Conservation (phyloP, 2,888 invertebrate genomes). For the Pseudolycoriella hygida region DNA sequence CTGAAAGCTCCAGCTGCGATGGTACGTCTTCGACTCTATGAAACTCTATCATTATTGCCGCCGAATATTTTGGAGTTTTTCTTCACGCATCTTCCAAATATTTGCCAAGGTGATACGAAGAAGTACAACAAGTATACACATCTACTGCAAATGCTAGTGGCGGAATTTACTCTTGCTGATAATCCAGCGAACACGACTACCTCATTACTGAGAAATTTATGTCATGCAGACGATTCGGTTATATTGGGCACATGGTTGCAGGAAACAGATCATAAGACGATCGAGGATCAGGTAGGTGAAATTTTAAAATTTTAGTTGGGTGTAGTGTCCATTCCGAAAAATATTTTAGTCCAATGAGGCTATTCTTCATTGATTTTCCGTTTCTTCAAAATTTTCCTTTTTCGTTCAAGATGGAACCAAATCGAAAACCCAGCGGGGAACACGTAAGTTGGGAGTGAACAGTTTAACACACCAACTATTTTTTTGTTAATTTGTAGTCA, state of each 20-base stretch:
- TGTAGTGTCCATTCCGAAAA: too few species aligned
- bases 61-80: constrained; percentile 67
- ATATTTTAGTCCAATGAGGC: too few species aligned
- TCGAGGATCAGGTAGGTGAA: constrained; percentile 81
- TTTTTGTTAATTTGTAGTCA: too few species aligned
- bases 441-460: constrained; percentile 44
- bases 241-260: constrained; percentile 89
- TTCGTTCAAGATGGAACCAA: constrained; percentile 57
- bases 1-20: constrained; percentile 88
- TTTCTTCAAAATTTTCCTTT: constrained; percentile 5
- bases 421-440: constrained; percentile 62
- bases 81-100: constrained; percentile 43
- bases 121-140: constrained; percentile 25
- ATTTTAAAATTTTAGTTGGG: constrained; percentile 3
- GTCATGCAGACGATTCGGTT: constrained; percentile 78
- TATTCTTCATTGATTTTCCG: neutral
- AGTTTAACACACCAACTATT: constrained; percentile 1
- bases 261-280: constrained; percentile 88
- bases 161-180: constrained; percentile 88
- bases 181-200: constrained; percentile 84
- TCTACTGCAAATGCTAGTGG: constrained; percentile 75
- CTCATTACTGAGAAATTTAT: constrained; percentile 62
- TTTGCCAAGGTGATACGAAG: neutral
- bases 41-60: constrained; percentile 61
- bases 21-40: constrained; percentile 83